Conservation (phyloP, 2,113 vertebrate species). For the Peromyscus polionotus region DNA sequence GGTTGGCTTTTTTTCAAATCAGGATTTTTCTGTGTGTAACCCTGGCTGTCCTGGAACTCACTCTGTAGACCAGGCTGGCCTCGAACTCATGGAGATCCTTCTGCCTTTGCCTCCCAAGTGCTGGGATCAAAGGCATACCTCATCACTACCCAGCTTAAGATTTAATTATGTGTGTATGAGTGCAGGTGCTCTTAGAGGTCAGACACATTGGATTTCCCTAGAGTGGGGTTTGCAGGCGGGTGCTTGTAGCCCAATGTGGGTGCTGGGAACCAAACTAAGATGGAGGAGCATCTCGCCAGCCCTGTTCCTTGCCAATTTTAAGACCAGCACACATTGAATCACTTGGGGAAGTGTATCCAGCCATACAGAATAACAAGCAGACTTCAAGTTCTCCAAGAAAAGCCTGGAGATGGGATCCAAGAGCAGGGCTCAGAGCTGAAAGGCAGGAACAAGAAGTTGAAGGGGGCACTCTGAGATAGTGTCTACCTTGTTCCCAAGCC, state of each 20-base stretch:
- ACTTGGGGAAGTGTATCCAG: accelerated
- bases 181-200: background rate
- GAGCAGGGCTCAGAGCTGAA: background rate
- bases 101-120: background rate
- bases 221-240: background rate
- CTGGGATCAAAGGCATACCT: background rate
- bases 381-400: background rate
- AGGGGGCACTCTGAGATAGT: accelerated
- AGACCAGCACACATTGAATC: background rate
- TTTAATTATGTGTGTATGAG: background rate
- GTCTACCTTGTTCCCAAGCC: accelerated
- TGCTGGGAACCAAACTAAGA: background rate
- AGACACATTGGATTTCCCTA: too few species aligned
- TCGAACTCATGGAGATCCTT: background rate
- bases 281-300: background rate
- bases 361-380: background rate
- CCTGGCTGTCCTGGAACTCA: background rate
- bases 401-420: background rate
- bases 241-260: background rate
- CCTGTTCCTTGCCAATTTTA: background rate
- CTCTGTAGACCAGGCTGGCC: background rate
- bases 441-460: too few species aligned
- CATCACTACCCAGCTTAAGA: background rate
- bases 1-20: too few species aligned
- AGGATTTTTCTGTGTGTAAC: background rate